Percentiles rank a stretch among this genome's conserved stretches.
Evolutionary conservation across 2,888 invertebrate genomes (phyloP).

Genomic region (Coecobrya sp.): DNA sequence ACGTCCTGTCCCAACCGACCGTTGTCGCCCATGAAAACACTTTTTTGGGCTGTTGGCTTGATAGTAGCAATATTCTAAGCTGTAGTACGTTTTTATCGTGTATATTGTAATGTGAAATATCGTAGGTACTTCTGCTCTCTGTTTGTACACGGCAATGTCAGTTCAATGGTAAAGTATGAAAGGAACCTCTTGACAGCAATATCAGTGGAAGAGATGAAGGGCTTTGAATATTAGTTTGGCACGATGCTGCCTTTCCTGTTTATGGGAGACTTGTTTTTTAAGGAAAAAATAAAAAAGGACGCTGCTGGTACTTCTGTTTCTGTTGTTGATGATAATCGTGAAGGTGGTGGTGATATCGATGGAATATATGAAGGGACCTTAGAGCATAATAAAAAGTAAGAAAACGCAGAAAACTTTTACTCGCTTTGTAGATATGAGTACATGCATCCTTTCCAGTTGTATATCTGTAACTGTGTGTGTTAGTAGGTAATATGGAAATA

Average conservation of each 20-base stretch:
- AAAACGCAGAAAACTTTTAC: background rate
- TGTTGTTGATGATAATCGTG: conserved; percentile 18
- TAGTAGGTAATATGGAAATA: background rate
- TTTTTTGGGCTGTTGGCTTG: background rate
- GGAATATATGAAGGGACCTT: background rate
- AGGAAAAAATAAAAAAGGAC: conserved; percentile 10
- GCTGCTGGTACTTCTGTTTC: background rate
- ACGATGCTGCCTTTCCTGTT: background rate
- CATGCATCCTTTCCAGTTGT: background rate
- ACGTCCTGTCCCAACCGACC: background rate
- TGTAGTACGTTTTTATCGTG: background rate
- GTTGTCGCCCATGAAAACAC: conserved; percentile 52
- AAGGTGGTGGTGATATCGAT: conserved; percentile 4
- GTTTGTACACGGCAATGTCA: conserved; percentile 60
- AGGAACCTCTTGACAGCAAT: conserved; percentile 33
- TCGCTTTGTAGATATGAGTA: background rate
- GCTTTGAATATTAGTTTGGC: conserved; percentile 26
- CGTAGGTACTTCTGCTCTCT: conserved; percentile 25
- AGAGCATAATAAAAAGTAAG: background rate
- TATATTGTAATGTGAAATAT: background rate
- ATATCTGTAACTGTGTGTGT: background rate
- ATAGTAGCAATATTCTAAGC: background rate
- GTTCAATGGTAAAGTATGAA: conserved; percentile 25
- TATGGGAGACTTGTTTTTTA: background rate
- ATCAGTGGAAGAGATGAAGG: background rate